Base-by-base conservation (phyloP, 2,888 invertebrate species). In the Xestoiulus laeticollis region DNA sequence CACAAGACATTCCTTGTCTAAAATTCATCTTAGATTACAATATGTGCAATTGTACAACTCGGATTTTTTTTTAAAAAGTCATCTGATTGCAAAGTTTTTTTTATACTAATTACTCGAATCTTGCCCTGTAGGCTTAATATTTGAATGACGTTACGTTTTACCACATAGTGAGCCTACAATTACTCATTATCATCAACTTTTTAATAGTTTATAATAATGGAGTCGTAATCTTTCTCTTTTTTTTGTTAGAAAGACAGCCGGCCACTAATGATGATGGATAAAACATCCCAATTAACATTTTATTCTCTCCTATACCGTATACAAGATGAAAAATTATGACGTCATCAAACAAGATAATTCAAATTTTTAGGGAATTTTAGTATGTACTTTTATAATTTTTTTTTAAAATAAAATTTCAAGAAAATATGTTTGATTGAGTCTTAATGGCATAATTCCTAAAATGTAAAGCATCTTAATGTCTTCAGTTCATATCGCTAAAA, bases 241-340 rank as follows among this genome's bases (percentile, higher is more conserved):
- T 68, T 68, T 22, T 68, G n/a, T 26, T 68, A 68, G 3, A 8
- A 10, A 68, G n/a, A n/a, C 68, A 68, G 68, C 68, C 68, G 68
- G 68, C 26, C 68, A 68, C 68, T 68, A 68, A 68, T 26, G 26
- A 26, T 68, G n/a, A 68, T 68, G 26, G 68, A 68, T 68, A 68
- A 68, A 22, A 68, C 59, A n/a, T n/a, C 0, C n/a, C n/a, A n/a
- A n/a, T n/a, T n/a, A n/a, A n/a, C n/a, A n/a, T n/a, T n/a, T n/a
- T n/a, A n/a, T n/a, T n/a, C n/a, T n/a, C n/a, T n/a, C n/a, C n/a
- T n/a, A n/a, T n/a, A n/a, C n/a, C n/a, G n/a, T n/a, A n/a, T n/a
- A n/a, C n/a, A n/a, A n/a, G n/a, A n/a, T n/a, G n/a, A n/a, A n/a
- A n/a, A n/a, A n/a, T n/a, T n/a, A n/a, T n/a, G n/a, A n/a, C n/a